Percentiles rank a stretch among this genome's conserved stretches.
Conservation (phyloP, 2,888 invertebrate genomes). For the Lasioglossum figueresi region DNA sequence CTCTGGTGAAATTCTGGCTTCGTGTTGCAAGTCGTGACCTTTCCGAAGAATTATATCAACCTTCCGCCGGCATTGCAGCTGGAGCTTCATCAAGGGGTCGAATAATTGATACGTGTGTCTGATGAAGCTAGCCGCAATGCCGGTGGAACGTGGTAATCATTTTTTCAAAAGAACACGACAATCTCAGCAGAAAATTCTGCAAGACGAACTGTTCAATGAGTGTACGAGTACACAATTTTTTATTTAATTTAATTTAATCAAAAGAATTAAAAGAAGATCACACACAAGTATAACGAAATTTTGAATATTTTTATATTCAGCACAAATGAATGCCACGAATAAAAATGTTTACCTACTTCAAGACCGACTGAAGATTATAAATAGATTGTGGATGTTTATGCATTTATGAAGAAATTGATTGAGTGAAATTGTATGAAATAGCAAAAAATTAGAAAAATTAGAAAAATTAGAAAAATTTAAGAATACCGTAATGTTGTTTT, state of each 20-base stretch:
- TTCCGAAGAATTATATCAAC: not conserved
- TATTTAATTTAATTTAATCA: not conserved
- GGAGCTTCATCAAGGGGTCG: not conserved
- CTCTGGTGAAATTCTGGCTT: not conserved
- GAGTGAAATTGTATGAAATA: too few species aligned
- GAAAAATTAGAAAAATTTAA: too few species aligned
- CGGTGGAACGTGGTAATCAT: not conserved
- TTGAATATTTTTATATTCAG: too few species aligned
- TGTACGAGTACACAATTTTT: not conserved
- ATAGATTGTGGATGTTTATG: too few species aligned
- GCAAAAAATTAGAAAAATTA: too few species aligned
- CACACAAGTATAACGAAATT: not conserved
- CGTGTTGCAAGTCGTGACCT: not conserved
- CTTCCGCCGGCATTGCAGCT: not conserved
- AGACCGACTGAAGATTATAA: too few species aligned
- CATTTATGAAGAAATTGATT: too few species aligned
- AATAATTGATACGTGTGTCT: slow-evolving; percentile 1
- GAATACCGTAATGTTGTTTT: too few species aligned
- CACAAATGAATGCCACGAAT: too few species aligned
- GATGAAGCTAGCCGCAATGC: slow-evolving; percentile 7
- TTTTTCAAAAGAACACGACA: not conserved
- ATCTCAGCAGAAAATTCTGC: not conserved
- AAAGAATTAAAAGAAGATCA: too few species aligned
- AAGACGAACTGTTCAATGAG: not conserved
- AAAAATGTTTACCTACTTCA: too few species aligned